Evolutionary conservation across 1,140 invertebrate species (phyloP).

Genomic region (Magallana angulata): DNA sequence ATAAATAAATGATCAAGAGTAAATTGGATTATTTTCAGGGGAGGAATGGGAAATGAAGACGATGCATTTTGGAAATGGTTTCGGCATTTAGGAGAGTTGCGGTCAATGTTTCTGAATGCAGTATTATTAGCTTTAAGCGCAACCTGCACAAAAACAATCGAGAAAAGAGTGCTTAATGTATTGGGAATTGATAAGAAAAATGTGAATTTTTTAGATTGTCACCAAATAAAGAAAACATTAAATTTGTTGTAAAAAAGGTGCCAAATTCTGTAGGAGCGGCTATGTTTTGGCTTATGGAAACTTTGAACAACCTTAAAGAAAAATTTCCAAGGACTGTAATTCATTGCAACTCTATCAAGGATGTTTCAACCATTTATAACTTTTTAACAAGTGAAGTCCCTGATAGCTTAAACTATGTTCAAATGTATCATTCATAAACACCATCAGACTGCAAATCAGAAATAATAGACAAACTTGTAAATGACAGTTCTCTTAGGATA

Average conservation of each 20-base stretch:
- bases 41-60: conserved; percentile 18
- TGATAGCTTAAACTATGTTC: background rate
- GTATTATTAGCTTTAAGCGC: background rate
- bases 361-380: conserved; percentile 32
- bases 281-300: background rate
- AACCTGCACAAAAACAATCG: background rate
- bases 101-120: conserved; percentile 37
- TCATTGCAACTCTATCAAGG: conserved; percentile 26
- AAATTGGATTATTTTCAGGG: conserved; percentile 40
- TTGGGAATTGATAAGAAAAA: background rate
- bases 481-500: background rate
- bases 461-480: conserved; percentile 12
- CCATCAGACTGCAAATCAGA: conserved; percentile 2
- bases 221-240: background rate
- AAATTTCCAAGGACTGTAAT: conserved; percentile 21
- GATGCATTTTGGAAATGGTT: conserved; percentile 48
- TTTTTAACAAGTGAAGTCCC: conserved; percentile 19
- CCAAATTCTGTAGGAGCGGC: background rate
- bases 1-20: no score
- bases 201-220: background rate
- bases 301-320: background rate
- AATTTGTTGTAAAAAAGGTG: background rate
- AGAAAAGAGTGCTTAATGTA: background rate
- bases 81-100: conserved; percentile 35
- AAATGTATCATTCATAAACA: conserved; percentile 54